Evolutionary conservation across 1,140 invertebrate genomes (phyloP).

Genomic region (Galleria mellonella): DNA sequence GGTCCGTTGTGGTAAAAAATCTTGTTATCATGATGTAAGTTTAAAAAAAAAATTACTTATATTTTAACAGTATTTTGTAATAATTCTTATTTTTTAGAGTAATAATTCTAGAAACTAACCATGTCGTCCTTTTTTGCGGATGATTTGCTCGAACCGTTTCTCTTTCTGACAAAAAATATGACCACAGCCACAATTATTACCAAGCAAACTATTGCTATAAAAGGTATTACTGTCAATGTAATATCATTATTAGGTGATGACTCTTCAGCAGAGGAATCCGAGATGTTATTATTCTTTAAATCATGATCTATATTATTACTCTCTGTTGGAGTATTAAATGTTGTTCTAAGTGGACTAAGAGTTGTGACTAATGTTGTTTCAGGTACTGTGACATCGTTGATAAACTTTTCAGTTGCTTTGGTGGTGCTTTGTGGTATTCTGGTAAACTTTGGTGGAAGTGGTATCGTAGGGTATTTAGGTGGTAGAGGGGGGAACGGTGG

Average conservation of each 20-base stretch:
- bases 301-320: conserved; percentile 19
- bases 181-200: conserved; percentile 56
- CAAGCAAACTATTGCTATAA: conserved; percentile 50
- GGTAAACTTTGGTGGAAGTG: conserved; percentile 29
- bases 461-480: conserved; percentile 5
- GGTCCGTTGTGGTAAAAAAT: background rate
- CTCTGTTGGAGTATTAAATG: conserved; percentile 6
- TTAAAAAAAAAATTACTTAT: background rate
- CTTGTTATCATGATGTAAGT: too few species aligned
- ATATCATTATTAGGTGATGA: conserved; percentile 30
- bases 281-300: conserved; percentile 20
- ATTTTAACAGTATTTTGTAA: background rate
- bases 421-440: conserved; percentile 43
- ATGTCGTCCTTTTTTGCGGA: conserved; percentile 61
- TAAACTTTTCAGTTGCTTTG: conserved; percentile 36
- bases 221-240: conserved; percentile 47
- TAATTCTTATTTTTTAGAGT: background rate
- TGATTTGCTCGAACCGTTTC: conserved; percentile 34
- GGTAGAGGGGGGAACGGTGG: conserved; percentile 12
- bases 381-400: conserved; percentile 44
- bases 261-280: conserved; percentile 25
- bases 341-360: conserved; percentile 23
- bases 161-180: conserved; percentile 57
- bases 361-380: conserved; percentile 36
- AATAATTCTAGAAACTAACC: conserved; percentile 33